Evolutionary conservation across 2,113 vertebrate species (phyloP).

Genomic region (Carassius carassius): DNA sequence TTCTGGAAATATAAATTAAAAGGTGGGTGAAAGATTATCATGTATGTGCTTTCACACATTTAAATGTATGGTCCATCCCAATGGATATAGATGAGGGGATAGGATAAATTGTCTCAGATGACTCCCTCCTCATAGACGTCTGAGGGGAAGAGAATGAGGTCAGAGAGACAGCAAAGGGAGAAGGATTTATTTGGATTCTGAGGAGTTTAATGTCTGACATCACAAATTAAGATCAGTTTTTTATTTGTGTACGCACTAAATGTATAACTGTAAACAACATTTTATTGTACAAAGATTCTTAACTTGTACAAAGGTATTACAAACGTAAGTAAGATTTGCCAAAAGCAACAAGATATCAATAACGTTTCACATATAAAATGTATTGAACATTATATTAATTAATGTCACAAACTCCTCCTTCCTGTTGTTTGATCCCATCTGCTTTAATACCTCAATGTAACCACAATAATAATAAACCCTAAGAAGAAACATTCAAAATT

Average conservation of each 20-base stretch:
- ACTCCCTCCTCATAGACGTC: neutral
- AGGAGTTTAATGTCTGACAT: neutral
- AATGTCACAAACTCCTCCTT: neutral
- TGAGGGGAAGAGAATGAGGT: neutral
- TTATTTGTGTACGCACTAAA: neutral
- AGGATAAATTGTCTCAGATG: neutral
- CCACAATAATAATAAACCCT: neutral
- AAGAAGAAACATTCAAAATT: neutral
- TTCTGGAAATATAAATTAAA: neutral
- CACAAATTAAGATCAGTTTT: neutral
- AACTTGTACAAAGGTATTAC: too few species aligned
- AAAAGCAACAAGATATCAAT: too few species aligned
- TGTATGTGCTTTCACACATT: neutral
- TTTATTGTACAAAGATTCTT: too few species aligned
- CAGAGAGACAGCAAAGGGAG: neutral
- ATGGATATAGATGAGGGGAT: neutral
- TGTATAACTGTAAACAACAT: too few species aligned
- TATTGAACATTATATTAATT: neutral
- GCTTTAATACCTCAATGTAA: neutral
- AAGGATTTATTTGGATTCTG: neutral
- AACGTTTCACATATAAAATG: neutral
- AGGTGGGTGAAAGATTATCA: neutral
- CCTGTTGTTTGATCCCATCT: neutral
- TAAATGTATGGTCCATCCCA: neutral
- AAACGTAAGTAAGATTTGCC: too few species aligned